Base-by-base conservation (phyloP, 2,888 invertebrate genomes). In the Drosophila lutescens region DNA sequence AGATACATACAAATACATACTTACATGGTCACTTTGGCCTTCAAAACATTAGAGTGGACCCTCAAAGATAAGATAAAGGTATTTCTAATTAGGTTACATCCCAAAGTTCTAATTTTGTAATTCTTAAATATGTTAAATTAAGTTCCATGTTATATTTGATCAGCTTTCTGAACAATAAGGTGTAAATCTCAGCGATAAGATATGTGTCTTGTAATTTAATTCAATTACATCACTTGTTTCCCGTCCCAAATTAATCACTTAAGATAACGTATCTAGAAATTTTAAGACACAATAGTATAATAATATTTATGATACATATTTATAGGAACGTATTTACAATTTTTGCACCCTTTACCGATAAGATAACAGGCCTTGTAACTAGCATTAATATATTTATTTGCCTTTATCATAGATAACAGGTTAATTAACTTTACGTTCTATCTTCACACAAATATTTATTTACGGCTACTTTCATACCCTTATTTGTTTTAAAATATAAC, bases 31-130 rank as follows among this genome's bases (percentile, higher is more conserved):
- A 49, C 49, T 34, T 34, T 15, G 17, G 12, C 30, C 47, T 32
- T 49, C 13, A 32, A 7, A n/a, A 12, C 15, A 10, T 55, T 55
- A 56, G 58, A 40, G 58, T 59, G 58, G 32, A 56, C 32, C 30
- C 12, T 9, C 0, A 30, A 26, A 10, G 46, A 46, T 26, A 26
- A 46, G 26, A n/a, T 46, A 43, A 2, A 20, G 6, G 43, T 20
- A 12, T 43, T 23, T 38, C 2, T 20, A 41, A 41, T 41, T 44
- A 4, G 9, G 0, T 36, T 36, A 36, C 12, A 36, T 36, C 4
- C 1, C 17, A 9, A 15, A 41, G 41, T 30, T 30, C 10, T 15
- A 15, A 17, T 41, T 41, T 44, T 44, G 13, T 30, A 30, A 30
- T 30, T 26, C 7, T 26, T 6, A 7, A 6, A 26, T 7, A 26